A percentile compares a stretch with the other conserved stretches of the same genome.
Evolutionary conservation across 1,140 invertebrate species (phyloP).

Genomic region (Adoxophyes honmai): DNA sequence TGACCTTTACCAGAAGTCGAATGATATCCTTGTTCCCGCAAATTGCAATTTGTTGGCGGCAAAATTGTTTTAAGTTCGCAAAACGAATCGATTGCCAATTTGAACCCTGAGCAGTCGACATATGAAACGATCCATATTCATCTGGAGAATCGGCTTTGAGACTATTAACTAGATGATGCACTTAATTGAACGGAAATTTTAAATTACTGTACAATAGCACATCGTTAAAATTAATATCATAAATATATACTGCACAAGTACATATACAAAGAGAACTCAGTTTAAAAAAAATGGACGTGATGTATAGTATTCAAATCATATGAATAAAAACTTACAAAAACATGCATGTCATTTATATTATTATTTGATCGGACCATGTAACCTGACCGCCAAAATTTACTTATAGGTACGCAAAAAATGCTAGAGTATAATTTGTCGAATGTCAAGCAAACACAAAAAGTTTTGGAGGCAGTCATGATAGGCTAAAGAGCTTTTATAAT

Average conservation of each 20-base stretch:
- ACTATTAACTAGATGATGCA: not conserved
- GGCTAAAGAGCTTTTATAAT: too few species aligned
- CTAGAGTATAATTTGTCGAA: too few species aligned
- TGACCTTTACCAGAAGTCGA: slow-evolving; percentile 64
- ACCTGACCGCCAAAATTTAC: too few species aligned
- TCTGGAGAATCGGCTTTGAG: not conserved
- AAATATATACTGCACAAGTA: not conserved
- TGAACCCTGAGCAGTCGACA: not conserved
- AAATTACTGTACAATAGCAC: slow-evolving; percentile 3
- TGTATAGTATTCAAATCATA: too few species aligned
- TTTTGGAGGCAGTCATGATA: too few species aligned
- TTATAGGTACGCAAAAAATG: too few species aligned
- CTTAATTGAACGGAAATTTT: not conserved
- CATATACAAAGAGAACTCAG: too few species aligned
- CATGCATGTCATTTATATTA: too few species aligned
- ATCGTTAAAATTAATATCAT: slow-evolving; percentile 7
- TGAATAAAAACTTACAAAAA: too few species aligned
- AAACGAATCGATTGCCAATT: not conserved
- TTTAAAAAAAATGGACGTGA: too few species aligned
- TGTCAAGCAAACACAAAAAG: too few species aligned
- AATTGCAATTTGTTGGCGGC: not conserved
- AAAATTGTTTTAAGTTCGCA: not conserved
- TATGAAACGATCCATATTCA: not conserved
- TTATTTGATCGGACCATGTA: too few species aligned
- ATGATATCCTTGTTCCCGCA: slow-evolving; percentile 68